Percentiles rank a stretch among this genome's conserved stretches.
These are phyloP conservation scores for Pelmatolapia mariae DNA, from an alignment of 2,113 vertebrate species.

Conservation along the genomic window DNA sequence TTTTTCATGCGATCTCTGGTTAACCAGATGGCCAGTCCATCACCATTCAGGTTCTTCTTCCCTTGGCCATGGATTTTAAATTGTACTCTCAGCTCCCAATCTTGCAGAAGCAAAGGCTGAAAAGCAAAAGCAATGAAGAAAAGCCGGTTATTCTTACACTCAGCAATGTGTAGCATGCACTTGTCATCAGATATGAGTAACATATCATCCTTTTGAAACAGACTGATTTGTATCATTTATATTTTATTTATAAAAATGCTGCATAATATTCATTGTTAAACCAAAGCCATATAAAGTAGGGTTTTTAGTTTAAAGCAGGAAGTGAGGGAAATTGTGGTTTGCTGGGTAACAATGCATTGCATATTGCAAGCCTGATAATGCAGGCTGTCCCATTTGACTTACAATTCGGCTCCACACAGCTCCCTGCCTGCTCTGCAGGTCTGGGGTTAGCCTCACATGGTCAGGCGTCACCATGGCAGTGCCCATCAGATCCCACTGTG, in stretches of 20 bases:
- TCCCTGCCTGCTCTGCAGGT: slow-evolving; percentile 90
- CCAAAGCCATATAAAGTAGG: not conserved
- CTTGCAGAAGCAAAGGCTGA: slow-evolving; percentile 83
- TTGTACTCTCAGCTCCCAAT: slow-evolving; percentile 94
- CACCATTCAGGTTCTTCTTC: slow-evolving; percentile 92
- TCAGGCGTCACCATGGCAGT: slow-evolving; percentile 88
- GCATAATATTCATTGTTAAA: not conserved
- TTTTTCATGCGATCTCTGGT: slow-evolving; percentile 92
- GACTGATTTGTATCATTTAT: not conserved
- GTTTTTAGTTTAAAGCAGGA: not conserved
- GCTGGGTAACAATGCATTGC: not conserved
- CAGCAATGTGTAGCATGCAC: not conserved
- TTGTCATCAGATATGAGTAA: not conserved
- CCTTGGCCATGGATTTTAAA: slow-evolving; percentile 90
- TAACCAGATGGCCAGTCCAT: slow-evolving; percentile 91
- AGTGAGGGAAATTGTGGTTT: not conserved
- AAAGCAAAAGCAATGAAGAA: not conserved
- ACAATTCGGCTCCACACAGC: slow-evolving; percentile 92
- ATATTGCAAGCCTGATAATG: not conserved
- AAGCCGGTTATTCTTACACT: not conserved
- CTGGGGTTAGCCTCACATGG: slow-evolving; percentile 86
- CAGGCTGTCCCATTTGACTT: slow-evolving; percentile 48
- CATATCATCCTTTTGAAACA: not conserved
- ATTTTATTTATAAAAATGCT: not conserved
- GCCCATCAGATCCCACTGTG: slow-evolving; percentile 90